Evolutionary conservation across 2,888 invertebrate species (phyloP), one percentile per base, ranked within the genome.

Genomic region (Sphaeridia pumilis): DNA sequence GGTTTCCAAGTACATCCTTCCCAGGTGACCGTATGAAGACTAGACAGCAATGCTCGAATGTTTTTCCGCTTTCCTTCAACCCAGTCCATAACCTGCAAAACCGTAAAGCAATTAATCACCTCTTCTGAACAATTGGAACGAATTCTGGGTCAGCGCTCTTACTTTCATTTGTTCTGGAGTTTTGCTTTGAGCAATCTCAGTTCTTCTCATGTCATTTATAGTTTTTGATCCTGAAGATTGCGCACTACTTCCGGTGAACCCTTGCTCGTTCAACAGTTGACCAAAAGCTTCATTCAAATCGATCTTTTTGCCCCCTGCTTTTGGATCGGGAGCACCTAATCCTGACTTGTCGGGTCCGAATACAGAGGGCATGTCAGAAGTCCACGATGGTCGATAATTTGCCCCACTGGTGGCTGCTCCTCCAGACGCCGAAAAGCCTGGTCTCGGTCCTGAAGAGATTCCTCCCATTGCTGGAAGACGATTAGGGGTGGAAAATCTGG

Each of bases 11-110:
- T 84, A 26, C 85, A 86, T 46, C 87, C 93, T 44, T 80, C 83
- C 95, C 95, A 97, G 50, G 94, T 74, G 45, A 97, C 85, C 1
- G 84, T 84, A 70, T 95, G 90, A 69, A 99, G 77, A 0, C 95
- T 90, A 68, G 95, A 93, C 25, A 99, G 73, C 24, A 99, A 73
- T 0, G 97, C 95, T 53, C 98, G 80, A 62, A 98, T 89, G 71
- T 98, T 99, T 52, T 85, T 83, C 68, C 92, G 92, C 72, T 97
- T 98, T 7, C 97, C 97, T 68, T 93, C 87, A 54, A 83, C 85
- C 81, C 81, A 82, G 57, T 79, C 78, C 61, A 74, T 68, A 46
- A 80, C 72, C 89, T 92, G 68, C 1, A 68, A 64, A 58, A 52
- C 48, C 57, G 51, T 35, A 31, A 31, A 44, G 31, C 14, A 31